Conservation (phyloP, 1,140 invertebrate genomes). For the Lethocerus indicus region DNA sequence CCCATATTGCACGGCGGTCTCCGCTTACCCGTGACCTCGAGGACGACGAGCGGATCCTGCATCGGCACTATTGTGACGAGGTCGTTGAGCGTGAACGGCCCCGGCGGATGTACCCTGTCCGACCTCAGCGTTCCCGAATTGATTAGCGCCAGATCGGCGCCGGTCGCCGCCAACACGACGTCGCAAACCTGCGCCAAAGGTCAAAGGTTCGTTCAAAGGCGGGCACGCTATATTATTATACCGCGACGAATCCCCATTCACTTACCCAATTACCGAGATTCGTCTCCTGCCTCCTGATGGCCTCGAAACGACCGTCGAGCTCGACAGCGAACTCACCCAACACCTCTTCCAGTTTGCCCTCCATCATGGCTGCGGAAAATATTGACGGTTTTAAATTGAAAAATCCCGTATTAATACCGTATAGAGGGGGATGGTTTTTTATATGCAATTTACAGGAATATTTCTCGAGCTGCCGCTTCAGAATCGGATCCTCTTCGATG, state of each 20-base stretch:
- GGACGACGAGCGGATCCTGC: slow-evolving; percentile 62
- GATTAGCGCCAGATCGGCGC: slow-evolving; percentile 64
- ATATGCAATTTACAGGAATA: slow-evolving; percentile 38
- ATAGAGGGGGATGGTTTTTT: too few relatives aligned
- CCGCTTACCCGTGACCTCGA: slow-evolving; percentile 36
- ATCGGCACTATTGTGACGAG: slow-evolving; percentile 68
- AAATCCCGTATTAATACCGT: too few relatives aligned
- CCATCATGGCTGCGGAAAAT: slow-evolving; percentile 43
- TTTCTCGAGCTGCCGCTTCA: slow-evolving; percentile 51
- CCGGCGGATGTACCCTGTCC: slow-evolving; percentile 54
- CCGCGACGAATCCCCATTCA: too few relatives aligned
- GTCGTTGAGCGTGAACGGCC: slow-evolving; percentile 67
- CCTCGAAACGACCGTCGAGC: slow-evolving; percentile 65
- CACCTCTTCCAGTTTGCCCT: slow-evolving; percentile 64
- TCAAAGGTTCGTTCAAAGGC: too few relatives aligned
- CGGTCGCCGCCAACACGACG: slow-evolving; percentile 64
- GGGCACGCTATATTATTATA: too few relatives aligned
- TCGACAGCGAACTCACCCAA: slow-evolving; percentile 66
- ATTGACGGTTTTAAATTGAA: neutral
- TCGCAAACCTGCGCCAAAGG: slow-evolving; percentile 39
- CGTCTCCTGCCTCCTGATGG: slow-evolving; percentile 62
- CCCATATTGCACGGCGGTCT: too few relatives aligned
- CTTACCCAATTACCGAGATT: slow-evolving; percentile 74
- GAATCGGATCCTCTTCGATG: slow-evolving; percentile 48
- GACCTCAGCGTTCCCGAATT: slow-evolving; percentile 78